A percentile compares a stretch with the other conserved stretches of the same genome.
phyloP scores from a whole-genome alignment of 2,888 invertebrate species.

The Monoplex corrugatus region DNA sequence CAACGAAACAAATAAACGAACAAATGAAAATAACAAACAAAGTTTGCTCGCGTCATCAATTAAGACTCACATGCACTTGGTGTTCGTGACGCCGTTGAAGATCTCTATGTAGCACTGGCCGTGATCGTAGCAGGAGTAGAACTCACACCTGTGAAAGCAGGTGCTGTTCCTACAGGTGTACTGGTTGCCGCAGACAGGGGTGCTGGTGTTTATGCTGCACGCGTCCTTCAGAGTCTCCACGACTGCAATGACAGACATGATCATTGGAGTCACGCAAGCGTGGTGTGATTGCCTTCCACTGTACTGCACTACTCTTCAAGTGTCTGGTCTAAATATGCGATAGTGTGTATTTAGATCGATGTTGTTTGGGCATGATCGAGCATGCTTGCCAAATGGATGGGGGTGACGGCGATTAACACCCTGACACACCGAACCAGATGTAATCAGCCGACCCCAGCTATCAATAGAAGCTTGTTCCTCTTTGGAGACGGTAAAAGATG shows the following conservation, averaged over 20 bases:
- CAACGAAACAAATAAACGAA: background rate
- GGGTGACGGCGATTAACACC: too few relatives aligned
- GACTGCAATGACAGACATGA: background rate
- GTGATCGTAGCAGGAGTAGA: background rate
- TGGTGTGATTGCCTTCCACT: background rate
- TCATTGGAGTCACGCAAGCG: background rate
- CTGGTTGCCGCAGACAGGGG: background rate
- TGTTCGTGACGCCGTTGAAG: background rate
- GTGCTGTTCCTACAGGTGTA: background rate
- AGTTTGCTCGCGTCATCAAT: too few relatives aligned
- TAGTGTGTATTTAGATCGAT: too few relatives aligned
- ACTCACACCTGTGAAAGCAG: conserved; percentile 34
- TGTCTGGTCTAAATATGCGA: background rate
- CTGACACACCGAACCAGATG: too few relatives aligned
- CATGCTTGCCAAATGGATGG: too few relatives aligned
- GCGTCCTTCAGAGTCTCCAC: background rate
- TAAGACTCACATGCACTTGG: conserved; percentile 21
- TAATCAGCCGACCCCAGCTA: too few relatives aligned
- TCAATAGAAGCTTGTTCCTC: too few relatives aligned
- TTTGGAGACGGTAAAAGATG: too few relatives aligned
- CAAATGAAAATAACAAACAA: too few relatives aligned
- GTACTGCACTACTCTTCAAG: background rate
- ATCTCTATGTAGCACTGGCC: conserved; percentile 34
- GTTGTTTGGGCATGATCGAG: too few relatives aligned
- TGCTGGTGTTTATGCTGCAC: background rate